phyloP scores from a whole-genome alignment of 2,113 vertebrate species.

The Urocitellus parryii region DNA sequence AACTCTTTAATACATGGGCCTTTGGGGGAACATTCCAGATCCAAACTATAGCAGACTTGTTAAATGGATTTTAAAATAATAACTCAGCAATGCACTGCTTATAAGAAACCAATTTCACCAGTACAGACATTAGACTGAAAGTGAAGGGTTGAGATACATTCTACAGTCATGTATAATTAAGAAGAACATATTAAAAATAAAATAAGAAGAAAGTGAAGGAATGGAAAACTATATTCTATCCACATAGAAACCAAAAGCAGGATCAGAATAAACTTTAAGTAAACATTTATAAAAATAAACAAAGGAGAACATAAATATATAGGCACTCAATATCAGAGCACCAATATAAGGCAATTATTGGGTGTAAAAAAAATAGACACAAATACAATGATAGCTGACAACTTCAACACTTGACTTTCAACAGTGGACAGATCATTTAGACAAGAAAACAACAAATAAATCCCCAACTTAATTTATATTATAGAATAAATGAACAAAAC shows the following conservation, averaged over 20 bases:
- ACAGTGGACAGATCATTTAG: not conserved
- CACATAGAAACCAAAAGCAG: not conserved
- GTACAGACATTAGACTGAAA: not conserved
- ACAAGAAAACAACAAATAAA: not conserved
- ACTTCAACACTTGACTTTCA: not conserved
- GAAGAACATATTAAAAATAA: too few species aligned
- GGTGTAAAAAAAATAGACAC: not conserved
- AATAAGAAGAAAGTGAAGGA: not conserved
- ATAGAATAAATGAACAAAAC: not conserved
- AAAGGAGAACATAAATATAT: not conserved
- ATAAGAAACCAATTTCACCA: not conserved
- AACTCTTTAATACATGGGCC: not conserved
- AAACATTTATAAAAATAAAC: not conserved
- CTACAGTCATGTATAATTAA: too few species aligned
- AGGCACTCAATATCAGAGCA: not conserved
- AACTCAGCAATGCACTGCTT: not conserved
- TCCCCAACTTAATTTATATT: not conserved
- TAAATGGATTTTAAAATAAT: not conserved
- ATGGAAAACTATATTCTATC: not conserved
- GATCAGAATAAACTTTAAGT: not conserved
- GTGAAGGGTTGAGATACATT: not conserved
- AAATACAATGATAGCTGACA: not conserved
- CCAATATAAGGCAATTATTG: not conserved
- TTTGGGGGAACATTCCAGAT: not conserved
- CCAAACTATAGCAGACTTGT: not conserved